A percentile compares a stretch with the other conserved stretches of the same genome.
Evolutionary conservation across 2,888 invertebrate species (phyloP).

Genomic region (Melieria crassipennis): DNA sequence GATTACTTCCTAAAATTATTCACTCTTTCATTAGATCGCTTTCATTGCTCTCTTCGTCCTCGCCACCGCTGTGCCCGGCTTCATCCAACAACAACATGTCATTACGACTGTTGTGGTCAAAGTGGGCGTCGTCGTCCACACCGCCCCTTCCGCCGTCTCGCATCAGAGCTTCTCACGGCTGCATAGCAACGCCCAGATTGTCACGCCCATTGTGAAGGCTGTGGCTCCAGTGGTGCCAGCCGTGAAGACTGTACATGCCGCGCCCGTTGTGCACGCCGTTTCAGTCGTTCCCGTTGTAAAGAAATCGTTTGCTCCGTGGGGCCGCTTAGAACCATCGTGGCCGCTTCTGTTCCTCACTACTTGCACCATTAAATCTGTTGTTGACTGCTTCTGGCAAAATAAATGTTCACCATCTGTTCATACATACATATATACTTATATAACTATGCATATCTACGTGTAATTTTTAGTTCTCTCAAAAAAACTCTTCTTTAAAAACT

Average conservation of each 20-base stretch:
- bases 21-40: conserved; percentile 41
- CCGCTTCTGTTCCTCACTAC: conserved; percentile 29
- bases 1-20: neutral
- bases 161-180: conserved; percentile 70
- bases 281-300: conserved; percentile 28
- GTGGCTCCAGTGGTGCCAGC: conserved; percentile 28
- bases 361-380: conserved; percentile 2
- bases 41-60: conserved; percentile 59
- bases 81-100: conserved; percentile 47
- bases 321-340: conserved; percentile 17
- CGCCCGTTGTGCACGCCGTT: conserved; percentile 32
- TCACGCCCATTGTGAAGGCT: conserved; percentile 48
- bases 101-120: conserved; percentile 61
- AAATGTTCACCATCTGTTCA: too few relatives aligned
- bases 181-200: conserved; percentile 55
- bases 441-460: too few relatives aligned
- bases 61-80: conserved; percentile 58
- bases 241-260: conserved; percentile 20
- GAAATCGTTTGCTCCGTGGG: conserved; percentile 48
- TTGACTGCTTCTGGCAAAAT: too few relatives aligned
- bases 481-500: too few relatives aligned
- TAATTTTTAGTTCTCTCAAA: too few relatives aligned
- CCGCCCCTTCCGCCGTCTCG: conserved; percentile 66
- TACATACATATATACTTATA: too few relatives aligned
- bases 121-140: conserved; percentile 49